These are phyloP conservation scores for Dicranocentrus wangi DNA, from an alignment of 2,888 invertebrate species.

Conservation along the genomic window DNA sequence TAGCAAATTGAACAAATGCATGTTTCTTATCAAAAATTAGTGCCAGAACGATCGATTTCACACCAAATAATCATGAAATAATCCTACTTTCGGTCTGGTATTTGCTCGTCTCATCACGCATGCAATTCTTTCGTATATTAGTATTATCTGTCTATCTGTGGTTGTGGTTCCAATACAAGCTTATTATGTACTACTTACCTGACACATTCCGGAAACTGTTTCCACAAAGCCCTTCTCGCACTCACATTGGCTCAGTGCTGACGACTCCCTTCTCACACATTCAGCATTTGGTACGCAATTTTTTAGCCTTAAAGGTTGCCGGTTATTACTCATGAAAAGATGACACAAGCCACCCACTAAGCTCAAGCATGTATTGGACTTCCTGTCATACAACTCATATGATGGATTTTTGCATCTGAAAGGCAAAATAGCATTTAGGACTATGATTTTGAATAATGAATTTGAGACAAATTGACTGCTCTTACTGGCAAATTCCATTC, in stretches of 20 bases:
- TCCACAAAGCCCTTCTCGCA: slow-evolving; percentile 66
- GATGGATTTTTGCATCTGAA: slow-evolving; percentile 68
- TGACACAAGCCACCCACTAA: slow-evolving; percentile 66
- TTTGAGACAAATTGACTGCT: background rate
- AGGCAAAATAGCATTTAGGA: slow-evolving; percentile 10
- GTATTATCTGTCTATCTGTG: too few relatives aligned
- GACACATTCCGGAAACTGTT: slow-evolving; percentile 60
- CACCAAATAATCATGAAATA: too few relatives aligned
- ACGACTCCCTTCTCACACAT: slow-evolving; percentile 64
- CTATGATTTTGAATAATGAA: background rate
- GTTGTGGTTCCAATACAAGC: too few relatives aligned
- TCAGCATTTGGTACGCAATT: slow-evolving; percentile 67
- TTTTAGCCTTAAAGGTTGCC: slow-evolving; percentile 64
- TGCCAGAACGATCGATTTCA: too few relatives aligned
- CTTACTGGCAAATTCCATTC: slow-evolving; percentile 63
- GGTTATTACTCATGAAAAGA: slow-evolving; percentile 58
- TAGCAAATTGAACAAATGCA: too few relatives aligned
- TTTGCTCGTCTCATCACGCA: too few relatives aligned
- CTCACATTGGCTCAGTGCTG: slow-evolving; percentile 66
- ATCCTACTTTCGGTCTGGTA: too few relatives aligned
- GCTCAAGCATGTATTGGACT: slow-evolving; percentile 56
- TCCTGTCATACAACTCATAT: slow-evolving; percentile 66
- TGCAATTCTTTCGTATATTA: too few relatives aligned
- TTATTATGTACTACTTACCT: too few relatives aligned
- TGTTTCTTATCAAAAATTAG: too few relatives aligned